These are phyloP conservation scores for Megaceryle maxima DNA, from an alignment of 2,113 vertebrate species.

Conservation along the genomic window DNA sequence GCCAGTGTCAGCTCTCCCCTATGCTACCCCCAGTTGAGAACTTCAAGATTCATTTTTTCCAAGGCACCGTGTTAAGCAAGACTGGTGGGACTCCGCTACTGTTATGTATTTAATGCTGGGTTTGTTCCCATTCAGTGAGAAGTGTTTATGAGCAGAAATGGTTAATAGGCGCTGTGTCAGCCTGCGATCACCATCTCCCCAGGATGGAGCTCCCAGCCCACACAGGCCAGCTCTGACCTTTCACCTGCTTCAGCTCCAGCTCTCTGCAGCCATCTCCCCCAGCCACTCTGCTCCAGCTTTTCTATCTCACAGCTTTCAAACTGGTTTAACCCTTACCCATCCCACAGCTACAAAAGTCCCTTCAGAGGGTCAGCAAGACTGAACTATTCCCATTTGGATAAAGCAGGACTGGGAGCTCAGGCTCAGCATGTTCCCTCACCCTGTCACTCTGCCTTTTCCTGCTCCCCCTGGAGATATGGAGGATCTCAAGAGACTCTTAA, in stretches of 20 bases:
- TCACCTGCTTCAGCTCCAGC: slow-evolving; percentile 12
- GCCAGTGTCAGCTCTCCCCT: background rate
- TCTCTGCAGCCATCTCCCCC: background rate
- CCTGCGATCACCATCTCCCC: background rate
- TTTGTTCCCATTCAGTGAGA: background rate
- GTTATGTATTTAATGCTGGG: background rate
- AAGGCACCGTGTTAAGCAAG: background rate
- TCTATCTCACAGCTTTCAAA: background rate
- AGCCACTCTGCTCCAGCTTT: background rate
- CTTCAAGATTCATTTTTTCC: background rate
- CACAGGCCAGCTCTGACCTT: slow-evolving; percentile 20
- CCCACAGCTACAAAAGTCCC: background rate
- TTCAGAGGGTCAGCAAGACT: background rate
- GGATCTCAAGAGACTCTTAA: background rate
- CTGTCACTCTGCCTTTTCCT: background rate
- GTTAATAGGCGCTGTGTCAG: fast-evolving
- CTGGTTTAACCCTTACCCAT: background rate
- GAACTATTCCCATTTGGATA: background rate
- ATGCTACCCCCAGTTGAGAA: background rate
- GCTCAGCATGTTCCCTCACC: fast-evolving
- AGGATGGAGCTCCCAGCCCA: background rate
- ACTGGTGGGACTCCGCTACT: fast-evolving
- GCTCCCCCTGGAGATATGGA: fast-evolving
- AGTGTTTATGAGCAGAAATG: background rate
- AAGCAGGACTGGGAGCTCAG: background rate